Base-by-base conservation (phyloP, 64 coral and sea anemone species). In the Pocillopora damicornis region DNA sequence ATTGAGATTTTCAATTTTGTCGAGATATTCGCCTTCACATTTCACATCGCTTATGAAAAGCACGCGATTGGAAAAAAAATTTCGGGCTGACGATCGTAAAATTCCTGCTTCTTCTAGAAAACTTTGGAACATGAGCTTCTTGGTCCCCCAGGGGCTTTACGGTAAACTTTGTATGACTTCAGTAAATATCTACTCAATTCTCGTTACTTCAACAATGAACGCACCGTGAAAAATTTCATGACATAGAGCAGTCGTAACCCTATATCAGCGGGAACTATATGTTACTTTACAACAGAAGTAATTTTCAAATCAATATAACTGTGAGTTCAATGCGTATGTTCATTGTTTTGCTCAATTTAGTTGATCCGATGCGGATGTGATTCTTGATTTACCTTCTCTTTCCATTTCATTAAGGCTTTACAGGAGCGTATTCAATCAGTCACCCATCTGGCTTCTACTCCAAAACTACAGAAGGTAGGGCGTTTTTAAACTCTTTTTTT, bases 381-480 rank as follows among this genome's bases (percentile, higher is more conserved):
- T 16, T 51, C 26, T 79, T 7, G 37, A 13, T 72, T 34, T 59
- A 16, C 13, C 8, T 26, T 75, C 11, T 77, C 2, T 58, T 81
- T 71, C 1, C 57, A 37, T 60, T 57, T 65, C 61, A 18, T 51
- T 37, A 60, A 95, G 94, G 80, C 94, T 42, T 86, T 95, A n/a
- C 94, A 95, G 80, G 90, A 91, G 26, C 76, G 92, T 58, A 81
- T 95, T 22, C 91, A 91, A 87, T 75, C 87, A 2, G 77, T 88
- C 1, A 89, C 78, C 2, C 89, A 95, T 25, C 91, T 88, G 36
- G 90, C 94, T 5, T 68, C 88, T 2, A 92, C 94, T 20, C 94
- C 94, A 13, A 92, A 88, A 51, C 71, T 72, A 1, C 18, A 77
- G 74, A 95, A 95, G 94, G 94, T 95, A 92, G 59, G 42, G 42